Percentiles rank a stretch among this genome's conserved stretches.
Evolutionary conservation across 2,113 vertebrate genomes (phyloP).

Genomic region (Alaudala cheleensis): DNA sequence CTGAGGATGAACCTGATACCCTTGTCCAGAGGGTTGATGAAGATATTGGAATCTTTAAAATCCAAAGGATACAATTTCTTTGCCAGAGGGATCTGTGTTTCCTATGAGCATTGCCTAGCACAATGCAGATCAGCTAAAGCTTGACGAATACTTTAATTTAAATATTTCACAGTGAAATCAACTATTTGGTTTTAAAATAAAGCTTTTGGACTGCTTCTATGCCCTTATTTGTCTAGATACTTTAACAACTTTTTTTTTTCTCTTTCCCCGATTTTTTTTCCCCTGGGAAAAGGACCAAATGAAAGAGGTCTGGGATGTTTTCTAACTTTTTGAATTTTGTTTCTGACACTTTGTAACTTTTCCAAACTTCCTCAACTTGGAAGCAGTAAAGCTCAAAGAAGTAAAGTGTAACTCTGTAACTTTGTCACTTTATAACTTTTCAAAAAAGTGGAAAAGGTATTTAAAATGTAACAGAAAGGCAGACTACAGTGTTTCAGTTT

Average conservation of each 20-base stretch:
- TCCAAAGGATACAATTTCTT: not conserved
- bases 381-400: not conserved
- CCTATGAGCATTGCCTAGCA: not conserved
- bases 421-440: not conserved
- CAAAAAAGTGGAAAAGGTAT: not conserved
- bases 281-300: fast-evolving
- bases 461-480: not conserved
- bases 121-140: not conserved
- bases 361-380: not conserved
- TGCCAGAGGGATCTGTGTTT: not conserved
- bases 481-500: not conserved
- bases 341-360: not conserved
- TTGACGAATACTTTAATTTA: not conserved
- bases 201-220: not conserved
- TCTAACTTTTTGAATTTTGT: not conserved
- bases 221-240: not conserved
- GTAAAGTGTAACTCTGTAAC: not conserved
- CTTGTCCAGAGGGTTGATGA: not conserved
- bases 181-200: not conserved
- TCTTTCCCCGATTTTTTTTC: not conserved
- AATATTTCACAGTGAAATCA: not conserved
- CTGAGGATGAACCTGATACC: fast-evolving
- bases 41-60: not conserved
- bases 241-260: not conserved
- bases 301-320: fast-evolving